Base-by-base conservation (phyloP, 2,888 invertebrate species). In the Nymphalis urticae region DNA sequence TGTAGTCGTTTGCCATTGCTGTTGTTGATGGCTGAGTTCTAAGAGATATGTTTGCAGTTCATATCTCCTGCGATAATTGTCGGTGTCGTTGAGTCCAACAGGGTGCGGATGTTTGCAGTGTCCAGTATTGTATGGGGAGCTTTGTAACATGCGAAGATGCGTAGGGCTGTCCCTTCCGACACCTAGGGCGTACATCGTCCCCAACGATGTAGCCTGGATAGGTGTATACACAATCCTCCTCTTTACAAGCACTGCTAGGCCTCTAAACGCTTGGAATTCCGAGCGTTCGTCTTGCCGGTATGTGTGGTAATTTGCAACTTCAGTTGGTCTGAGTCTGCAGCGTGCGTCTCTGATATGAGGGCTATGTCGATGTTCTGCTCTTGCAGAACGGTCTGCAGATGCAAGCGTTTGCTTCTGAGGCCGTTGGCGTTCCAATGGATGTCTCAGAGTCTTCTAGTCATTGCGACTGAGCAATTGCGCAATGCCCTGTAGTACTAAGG, bases 41-140 rank as follows among this genome's bases (percentile, higher is more conserved):
- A 74, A 1, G 48, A 71, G 9, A 68, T 32, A 61, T 75, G 73
- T 19, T 72, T 73, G 24, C 64, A 53, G 61, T 69, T 72, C 27
- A 66, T 64, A 17, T 72, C 70, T 3, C 72, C 70, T 1, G 65
- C 72, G 0, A 60, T 42, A 1, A 70, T n/a, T 2, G 54, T 68
- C 0, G 69, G 69, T 10, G 1, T 17, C 6, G 65, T 13, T 10
- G 53, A 5, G n/a, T 63, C 63, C 5, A 69, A 4, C 0, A 70
- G 0, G 1, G 27, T 1, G 2, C 50, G 60, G 5, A 74, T 24
- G 8, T 70, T 67, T 0, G 32, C 42, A 9, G 51, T 17, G 19
- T 21, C 21, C 6, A 63, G 17, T 0, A 0, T 21, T 17, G 7
- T 10, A 4, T 8, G 5, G 1, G 72, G 70, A 0, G 75, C 74